A percentile compares a stretch with the other conserved stretches of the same genome.
These are phyloP conservation scores for Scolopax rusticola DNA, from an alignment of 2,797 vertebrate species.

Conservation along the genomic window DNA sequence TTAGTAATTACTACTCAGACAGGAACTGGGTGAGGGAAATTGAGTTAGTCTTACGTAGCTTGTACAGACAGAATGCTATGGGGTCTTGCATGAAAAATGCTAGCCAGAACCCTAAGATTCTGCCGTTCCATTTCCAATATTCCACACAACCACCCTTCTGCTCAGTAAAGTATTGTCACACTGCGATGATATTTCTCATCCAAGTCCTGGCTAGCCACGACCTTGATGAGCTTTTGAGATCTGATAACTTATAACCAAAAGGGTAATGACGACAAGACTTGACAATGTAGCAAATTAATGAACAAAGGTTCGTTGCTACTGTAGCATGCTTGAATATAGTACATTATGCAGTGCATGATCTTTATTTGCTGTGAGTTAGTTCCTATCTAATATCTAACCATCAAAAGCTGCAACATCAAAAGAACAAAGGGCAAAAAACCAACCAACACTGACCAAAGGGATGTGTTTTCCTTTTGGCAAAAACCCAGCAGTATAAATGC, in stretches of 20 bases:
- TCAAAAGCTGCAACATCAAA: background rate
- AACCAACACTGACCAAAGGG: accelerated
- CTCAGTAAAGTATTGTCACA: background rate
- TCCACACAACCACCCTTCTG: background rate
- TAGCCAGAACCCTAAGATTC: background rate
- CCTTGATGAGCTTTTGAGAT: background rate
- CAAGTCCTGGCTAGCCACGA: background rate
- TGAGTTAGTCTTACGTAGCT: background rate
- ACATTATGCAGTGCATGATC: accelerated
- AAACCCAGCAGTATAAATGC: background rate
- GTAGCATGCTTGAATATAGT: background rate
- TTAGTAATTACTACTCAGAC: background rate
- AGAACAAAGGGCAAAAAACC: background rate
- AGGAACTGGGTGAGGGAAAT: background rate
- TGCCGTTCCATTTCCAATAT: background rate
- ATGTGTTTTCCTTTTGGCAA: background rate
- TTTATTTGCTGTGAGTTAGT: background rate
- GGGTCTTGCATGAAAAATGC: background rate
- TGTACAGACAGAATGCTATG: background rate
- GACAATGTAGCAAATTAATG: background rate
- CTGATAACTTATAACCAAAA: background rate
- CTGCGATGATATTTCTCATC: background rate
- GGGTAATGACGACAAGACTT: background rate
- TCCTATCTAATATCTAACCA: background rate
- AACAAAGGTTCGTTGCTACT: background rate